Base-by-base conservation (phyloP, 1,140 invertebrate species). In the Danaus melanippus region DNA sequence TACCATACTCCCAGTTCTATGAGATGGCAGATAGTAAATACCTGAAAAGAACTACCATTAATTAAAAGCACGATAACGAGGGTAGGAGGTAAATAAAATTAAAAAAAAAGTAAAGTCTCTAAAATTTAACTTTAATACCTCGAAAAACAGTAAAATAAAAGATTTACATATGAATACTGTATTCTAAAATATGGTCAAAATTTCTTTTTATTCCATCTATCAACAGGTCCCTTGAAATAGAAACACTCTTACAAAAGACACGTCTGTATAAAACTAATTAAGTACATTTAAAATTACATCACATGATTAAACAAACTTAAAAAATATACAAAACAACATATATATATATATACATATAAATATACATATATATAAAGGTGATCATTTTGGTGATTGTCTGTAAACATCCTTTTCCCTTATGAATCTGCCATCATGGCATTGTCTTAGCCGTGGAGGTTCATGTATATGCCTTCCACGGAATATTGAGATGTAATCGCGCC, bases 331-430 rank as follows among this genome's bases (percentile, higher is more conserved):
- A 32, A 58, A 32, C 21, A 32, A 32, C 21, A 69, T 58, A 1
- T 15, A 58, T 65, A 67, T 44, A 53, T 58, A 53, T 56, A 54
- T 52, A 46, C 56, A 48, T 45, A 47, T n/a, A n/a, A n/a, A n/a
- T n/a, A n/a, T n/a, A n/a, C n/a, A 53, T 56, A 54, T 52, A 46
- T 58, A 48, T 45, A 47, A 58, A 58, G 51, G 10, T 50, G 54
- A 54, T 71, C 67, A 79, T 66, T 79, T 72, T 8, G 75, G 56
- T 50, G 69, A 64, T 67, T 69, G 67, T 52, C 68, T 69, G 12
- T 73, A 68, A 53, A 79, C 63, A 59, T 84, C 74, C 73, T 84
- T 86, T 70, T 86, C 83, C 53, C 81, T 76, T 53, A 86, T 84
- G 60, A 67, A 86, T 74, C 81, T 69, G n/a, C 84, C 81, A 12